Percentiles rank a stretch among this genome's conserved stretches.
phyloP scores from a whole-genome alignment of 2,888 invertebrate genomes.

The Phytoseiulus persimilis region DNA sequence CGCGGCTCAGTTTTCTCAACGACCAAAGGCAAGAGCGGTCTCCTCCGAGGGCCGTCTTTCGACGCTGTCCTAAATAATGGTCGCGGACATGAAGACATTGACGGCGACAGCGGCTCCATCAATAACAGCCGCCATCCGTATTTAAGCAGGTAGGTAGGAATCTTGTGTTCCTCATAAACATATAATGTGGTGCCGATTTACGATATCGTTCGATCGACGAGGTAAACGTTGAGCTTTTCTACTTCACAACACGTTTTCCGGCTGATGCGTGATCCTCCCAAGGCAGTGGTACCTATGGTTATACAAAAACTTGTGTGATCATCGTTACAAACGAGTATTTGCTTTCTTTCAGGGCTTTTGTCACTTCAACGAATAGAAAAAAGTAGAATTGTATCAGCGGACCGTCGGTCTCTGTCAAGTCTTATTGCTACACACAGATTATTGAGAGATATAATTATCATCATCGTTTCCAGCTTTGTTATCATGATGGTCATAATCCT shows the following conservation, averaged over 20 bases:
- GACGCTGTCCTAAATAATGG: not conserved
- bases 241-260: not conserved
- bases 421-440: not conserved
- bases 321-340: conserved; percentile 5
- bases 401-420: not conserved
- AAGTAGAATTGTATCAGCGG: not conserved
- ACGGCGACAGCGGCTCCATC: not conserved
- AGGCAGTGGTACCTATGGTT: not conserved
- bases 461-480: not conserved
- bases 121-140: not conserved
- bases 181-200: not conserved
- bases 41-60: not conserved
- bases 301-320: not conserved
- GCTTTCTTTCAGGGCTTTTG: not conserved
- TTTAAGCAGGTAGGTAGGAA: not conserved
- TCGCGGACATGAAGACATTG: not conserved
- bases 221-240: not conserved
- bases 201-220: not conserved
- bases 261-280: not conserved
- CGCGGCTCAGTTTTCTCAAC: not conserved
- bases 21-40: not conserved
- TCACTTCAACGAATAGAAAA: not conserved
- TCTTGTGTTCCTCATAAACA: not conserved
- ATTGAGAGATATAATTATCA: conserved; percentile 12
- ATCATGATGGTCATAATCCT: not conserved